phyloP scores from a whole-genome alignment of 2,113 vertebrate genomes.

The Periophthalmodon schlosseri region DNA sequence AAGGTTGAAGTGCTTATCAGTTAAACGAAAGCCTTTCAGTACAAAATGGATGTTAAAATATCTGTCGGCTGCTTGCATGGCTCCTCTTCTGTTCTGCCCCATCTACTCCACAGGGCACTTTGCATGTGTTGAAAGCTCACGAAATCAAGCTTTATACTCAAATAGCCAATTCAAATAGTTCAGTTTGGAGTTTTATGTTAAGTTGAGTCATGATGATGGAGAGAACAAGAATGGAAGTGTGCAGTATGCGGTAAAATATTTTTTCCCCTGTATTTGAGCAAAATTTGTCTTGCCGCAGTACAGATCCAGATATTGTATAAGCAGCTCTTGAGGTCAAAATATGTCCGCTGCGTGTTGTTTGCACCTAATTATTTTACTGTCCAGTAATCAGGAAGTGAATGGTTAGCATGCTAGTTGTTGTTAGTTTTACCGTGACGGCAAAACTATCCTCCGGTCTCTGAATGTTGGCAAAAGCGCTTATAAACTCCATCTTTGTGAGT shows the following conservation, averaged over 20 bases:
- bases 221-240: conserved; percentile 1
- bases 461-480: no score
- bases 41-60: conserved; percentile 32
- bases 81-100: conserved; percentile 11
- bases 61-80: conserved; percentile 17
- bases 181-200: conserved; percentile 11
- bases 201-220: conserved; percentile 24
- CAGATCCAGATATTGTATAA: no score
- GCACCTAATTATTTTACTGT: no score
- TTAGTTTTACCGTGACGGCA: no score
- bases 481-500: no score
- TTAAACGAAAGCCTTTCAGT: conserved; percentile 44
- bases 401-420: no score
- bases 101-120: conserved; percentile 12
- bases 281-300: no score
- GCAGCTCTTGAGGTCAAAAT: no score
- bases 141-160: conserved; percentile 7
- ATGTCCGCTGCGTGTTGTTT: no score
- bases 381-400: no score
- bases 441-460: no score
- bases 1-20: conserved; percentile 29
- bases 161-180: background rate
- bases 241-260: conserved; percentile 8
- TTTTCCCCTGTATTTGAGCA: background rate
- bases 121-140: conserved; percentile 13